Evolutionary conservation across 2,888 invertebrate species (phyloP).

Genomic region (Pharmacophagus antenor): DNA sequence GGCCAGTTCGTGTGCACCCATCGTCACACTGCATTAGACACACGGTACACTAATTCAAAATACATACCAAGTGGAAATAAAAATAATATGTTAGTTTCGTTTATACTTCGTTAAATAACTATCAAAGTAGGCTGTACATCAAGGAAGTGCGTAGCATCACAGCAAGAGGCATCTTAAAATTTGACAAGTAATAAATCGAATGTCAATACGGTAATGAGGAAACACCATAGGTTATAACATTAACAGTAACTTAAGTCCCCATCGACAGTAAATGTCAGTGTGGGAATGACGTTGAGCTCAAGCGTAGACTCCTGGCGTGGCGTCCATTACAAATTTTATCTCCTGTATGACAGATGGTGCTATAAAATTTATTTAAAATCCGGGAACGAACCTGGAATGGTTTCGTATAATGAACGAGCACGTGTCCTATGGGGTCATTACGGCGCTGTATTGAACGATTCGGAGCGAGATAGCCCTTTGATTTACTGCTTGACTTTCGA

Average conservation of each 20-base stretch:
- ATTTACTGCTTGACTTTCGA: constrained; percentile 77
- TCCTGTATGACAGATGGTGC: constrained; percentile 74
- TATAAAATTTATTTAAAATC: constrained; percentile 77
- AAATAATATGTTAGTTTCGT: constrained; percentile 7
- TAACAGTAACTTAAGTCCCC: constrained; percentile 63
- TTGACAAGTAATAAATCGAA: constrained; percentile 65
- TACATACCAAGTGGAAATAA: constrained; percentile 19
- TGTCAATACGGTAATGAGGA: constrained; percentile 62
- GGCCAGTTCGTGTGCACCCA: constrained; percentile 43
- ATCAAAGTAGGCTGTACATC: constrained; percentile 24
- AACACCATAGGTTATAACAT: constrained; percentile 53
- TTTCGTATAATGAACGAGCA: constrained; percentile 73
- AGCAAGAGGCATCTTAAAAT: constrained; percentile 48
- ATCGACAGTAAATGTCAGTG: constrained; percentile 72
- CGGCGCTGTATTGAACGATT: constrained; percentile 56
- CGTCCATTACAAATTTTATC: constrained; percentile 68
- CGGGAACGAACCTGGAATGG: constrained; percentile 51
- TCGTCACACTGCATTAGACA: constrained; percentile 44
- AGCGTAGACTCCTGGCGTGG: constrained; percentile 57
- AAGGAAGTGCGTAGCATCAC: constrained; percentile 28
- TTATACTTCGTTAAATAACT: constrained; percentile 15
- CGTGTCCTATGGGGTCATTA: constrained; percentile 67
- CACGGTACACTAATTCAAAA: constrained; percentile 30
- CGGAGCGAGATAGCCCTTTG: constrained; percentile 62
- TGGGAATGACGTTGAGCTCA: constrained; percentile 52